Evolutionary conservation across 2,888 invertebrate genomes (phyloP).

Genomic region (Melanargia galathea): DNA sequence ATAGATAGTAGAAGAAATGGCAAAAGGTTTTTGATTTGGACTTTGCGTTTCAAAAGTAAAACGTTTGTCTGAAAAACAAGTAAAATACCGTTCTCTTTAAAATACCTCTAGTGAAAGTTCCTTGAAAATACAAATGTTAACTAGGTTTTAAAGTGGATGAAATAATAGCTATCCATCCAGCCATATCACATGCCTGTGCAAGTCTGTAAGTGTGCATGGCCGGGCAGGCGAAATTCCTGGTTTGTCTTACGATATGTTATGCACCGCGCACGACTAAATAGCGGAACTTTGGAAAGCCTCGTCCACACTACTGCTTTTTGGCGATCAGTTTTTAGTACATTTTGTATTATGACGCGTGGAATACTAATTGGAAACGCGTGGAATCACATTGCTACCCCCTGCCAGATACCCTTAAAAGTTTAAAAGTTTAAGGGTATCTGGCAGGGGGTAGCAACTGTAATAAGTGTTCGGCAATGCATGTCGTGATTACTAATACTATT

Average conservation of each 20-base stretch:
- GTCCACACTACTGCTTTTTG: no score
- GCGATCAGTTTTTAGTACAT: no score
- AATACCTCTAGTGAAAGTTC: background rate
- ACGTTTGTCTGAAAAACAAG: constrained; percentile 9
- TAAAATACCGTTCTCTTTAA: constrained; percentile 6
- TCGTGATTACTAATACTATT: no score
- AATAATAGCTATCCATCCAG: background rate
- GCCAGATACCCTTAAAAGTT: no score
- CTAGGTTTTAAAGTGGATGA: constrained; percentile 7
- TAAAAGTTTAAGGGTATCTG: no score
- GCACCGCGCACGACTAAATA: background rate
- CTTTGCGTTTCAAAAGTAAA: background rate
- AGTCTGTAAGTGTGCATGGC: constrained; percentile 1
- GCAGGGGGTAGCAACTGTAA: no score
- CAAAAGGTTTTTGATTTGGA: background rate
- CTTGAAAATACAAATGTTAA: constrained; percentile 17
- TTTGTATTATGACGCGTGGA: no score
- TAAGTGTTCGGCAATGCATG: no score
- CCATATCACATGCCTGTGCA: background rate
- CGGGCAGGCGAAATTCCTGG: constrained; percentile 10
- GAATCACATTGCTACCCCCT: no score
- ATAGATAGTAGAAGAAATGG: background rate
- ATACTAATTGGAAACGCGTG: no score
- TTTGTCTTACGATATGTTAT: background rate
- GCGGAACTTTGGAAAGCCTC: constrained; percentile 9